These are phyloP conservation scores for Eupeodes corollae DNA, from an alignment of 1,140 invertebrate species.

Conservation along the genomic window DNA sequence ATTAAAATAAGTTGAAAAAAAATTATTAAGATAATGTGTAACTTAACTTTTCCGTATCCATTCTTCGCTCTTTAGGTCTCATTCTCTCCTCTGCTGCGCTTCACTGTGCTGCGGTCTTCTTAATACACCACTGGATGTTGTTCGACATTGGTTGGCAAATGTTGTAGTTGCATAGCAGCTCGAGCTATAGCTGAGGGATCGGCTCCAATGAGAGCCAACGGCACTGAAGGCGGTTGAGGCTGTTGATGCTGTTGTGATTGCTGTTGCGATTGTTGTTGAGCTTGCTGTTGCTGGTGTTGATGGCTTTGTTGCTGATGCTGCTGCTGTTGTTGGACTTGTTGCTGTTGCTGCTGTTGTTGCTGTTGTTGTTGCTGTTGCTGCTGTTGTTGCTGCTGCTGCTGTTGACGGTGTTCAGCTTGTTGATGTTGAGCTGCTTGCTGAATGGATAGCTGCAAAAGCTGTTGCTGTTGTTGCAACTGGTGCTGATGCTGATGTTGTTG, in stretches of 20 bases:
- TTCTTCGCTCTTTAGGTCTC: too few relatives aligned
- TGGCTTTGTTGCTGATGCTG: conserved; percentile 26
- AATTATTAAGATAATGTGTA: too few relatives aligned
- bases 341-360: conserved; percentile 16
- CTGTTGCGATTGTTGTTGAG: conserved; percentile 17
- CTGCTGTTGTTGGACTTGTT: conserved; percentile 19
- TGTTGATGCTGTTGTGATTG: conserved; percentile 22
- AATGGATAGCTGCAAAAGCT: conserved; percentile 25
- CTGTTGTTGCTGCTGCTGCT: conserved; percentile 3
- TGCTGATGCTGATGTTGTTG: conserved; percentile 24
- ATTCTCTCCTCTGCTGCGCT: background rate
- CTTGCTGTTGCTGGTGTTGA: conserved; percentile 16
- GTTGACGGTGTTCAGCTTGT: conserved; percentile 18
- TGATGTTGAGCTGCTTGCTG: conserved; percentile 20
- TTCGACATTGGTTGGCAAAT: conserved; percentile 33
- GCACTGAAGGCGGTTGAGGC: conserved; percentile 26
- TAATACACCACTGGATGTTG: conserved; percentile 37
- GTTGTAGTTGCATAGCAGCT: conserved; percentile 33
- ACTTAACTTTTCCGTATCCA: too few relatives aligned
- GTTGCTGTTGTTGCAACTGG: conserved; percentile 23
- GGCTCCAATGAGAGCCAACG: conserved; percentile 28
- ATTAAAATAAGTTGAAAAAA: too few relatives aligned
- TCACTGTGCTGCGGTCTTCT: conserved; percentile 19
- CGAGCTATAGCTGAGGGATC: conserved; percentile 31
- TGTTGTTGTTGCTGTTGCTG: conserved; percentile 22